phyloP scores from a whole-genome alignment of 2,113 vertebrate genomes.

The Verasper variegatus region DNA sequence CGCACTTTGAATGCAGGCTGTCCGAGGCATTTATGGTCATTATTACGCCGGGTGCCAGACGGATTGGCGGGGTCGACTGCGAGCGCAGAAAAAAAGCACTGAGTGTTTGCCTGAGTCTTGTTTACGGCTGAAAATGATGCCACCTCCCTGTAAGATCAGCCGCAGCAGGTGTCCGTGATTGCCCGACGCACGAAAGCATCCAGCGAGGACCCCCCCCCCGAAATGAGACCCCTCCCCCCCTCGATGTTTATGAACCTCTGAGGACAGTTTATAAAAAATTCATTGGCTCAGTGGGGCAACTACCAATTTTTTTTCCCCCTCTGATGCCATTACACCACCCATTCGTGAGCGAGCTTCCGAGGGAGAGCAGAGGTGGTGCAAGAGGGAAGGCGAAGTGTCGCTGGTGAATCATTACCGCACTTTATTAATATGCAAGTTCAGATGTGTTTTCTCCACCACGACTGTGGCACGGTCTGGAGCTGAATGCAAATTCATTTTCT shows the following conservation, averaged over 20 bases:
- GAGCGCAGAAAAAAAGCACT: constrained; percentile 67
- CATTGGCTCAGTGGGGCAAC: constrained; percentile 84
- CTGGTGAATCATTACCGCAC: constrained; percentile 60
- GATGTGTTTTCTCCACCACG: constrained; percentile 58
- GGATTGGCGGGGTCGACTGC: constrained; percentile 82
- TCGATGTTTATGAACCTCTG: constrained; percentile 86
- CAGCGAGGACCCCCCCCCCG: constrained; percentile 20
- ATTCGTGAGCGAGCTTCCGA: constrained; percentile 41
- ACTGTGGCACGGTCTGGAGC: constrained; percentile 63
- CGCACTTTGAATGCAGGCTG: constrained; percentile 86
- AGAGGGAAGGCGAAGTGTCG: constrained; percentile 13
- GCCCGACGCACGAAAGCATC: constrained; percentile 80
- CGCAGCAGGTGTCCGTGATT: constrained; percentile 78
- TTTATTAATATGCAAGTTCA: constrained; percentile 66
- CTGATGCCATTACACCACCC: constrained; percentile 40
- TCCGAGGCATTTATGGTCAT: constrained; percentile 87
- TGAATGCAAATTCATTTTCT: constrained; percentile 69
- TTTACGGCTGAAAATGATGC: constrained; percentile 84
- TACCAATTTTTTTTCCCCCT: constrained; percentile 68
- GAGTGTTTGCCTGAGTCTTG: constrained; percentile 53
- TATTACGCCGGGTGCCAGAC: constrained; percentile 86
- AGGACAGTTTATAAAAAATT: constrained; percentile 91
- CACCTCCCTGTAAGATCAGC: constrained; percentile 77
- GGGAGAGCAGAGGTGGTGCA: constrained; percentile 33
- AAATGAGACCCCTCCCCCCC: neutral